Base-by-base conservation (phyloP, 2,888 invertebrate species). In the Archips crataeganus region DNA sequence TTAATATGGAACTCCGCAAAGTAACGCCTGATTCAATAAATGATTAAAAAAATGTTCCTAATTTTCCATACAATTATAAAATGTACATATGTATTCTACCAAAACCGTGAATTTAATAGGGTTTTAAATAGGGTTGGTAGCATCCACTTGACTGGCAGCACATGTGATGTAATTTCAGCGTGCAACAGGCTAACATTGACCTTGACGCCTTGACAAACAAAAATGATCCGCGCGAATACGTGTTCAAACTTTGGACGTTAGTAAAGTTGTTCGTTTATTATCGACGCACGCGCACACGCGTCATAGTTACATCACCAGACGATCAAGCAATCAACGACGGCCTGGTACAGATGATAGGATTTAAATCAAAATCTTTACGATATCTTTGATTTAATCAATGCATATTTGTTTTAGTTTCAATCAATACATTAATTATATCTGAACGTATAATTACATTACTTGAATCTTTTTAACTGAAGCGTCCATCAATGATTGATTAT, bases 191-290 rank as follows among this genome's bases (percentile, higher is more conserved):
- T n/a, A 36, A n/a, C 8, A 15, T 80, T 77, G 75, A 39, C 78
- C 75, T 66, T 80, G 86, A 84, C 88, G 39, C 39, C 87, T 86
- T 87, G 84, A 80, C 77, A 79, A 79, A 81, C 79, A 36, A 36
- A 51, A 34, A 42, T 2, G 42, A 42, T 9, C 42, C 42, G 42
- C 42, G 42, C 9, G 42, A 70, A 75, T 73, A 75, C 77, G 81
- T 78, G 77, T 84, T 84, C 77, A 74, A 84, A 84, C 79, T 82
- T 81, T 76, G 76, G 75, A 80, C 84, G 83, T 81, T 83, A 23
- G 23, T 54, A 54, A 54, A 15, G 54, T 6, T 11, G 80, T 75
- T 73, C 70, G 10, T 65, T 45, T 54, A 64, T 74, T 61, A 70
- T 75, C 74, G 67, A 72, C 54, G 23, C 54, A 54, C 71, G 74